phyloP scores from a whole-genome alignment of 1,140 invertebrate species.

The Dufourea novaeangliae region DNA sequence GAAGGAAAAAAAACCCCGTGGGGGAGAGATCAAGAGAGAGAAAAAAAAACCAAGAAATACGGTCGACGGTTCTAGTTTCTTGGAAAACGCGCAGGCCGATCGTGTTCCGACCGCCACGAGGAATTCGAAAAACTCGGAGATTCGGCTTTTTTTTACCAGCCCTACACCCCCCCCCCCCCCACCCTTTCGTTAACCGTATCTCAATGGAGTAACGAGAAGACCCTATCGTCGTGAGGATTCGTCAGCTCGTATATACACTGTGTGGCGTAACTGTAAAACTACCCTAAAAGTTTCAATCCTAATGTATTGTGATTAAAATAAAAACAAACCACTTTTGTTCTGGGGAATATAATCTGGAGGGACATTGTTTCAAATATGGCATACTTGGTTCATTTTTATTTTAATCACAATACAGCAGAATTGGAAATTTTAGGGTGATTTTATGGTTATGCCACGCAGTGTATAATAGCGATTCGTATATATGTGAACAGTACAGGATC shows the following conservation, averaged over 20 bases:
- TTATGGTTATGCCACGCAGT: too few species aligned
- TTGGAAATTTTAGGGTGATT: too few species aligned
- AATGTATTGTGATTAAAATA: too few species aligned
- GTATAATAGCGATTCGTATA: too few species aligned
- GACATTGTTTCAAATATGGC: too few species aligned
- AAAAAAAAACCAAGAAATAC: background rate
- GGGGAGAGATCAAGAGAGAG: background rate
- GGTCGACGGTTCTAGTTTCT: background rate
- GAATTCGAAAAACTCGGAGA: conserved; percentile 12
- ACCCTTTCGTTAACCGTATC: background rate
- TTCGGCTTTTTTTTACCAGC: background rate
- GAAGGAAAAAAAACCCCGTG: background rate
- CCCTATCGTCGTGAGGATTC: background rate
- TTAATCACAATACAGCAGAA: too few species aligned
- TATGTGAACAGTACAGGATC: too few species aligned
- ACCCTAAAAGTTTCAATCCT: too few species aligned
- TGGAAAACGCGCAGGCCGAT: background rate
- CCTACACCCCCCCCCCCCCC: background rate
- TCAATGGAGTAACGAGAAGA: background rate
- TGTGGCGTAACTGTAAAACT: too few species aligned
- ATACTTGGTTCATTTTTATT: too few species aligned
- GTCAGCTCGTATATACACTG: background rate
- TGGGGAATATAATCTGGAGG: too few species aligned
- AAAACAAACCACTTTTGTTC: too few species aligned
- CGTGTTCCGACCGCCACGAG: conserved; percentile 9